Evolutionary conservation across 2,113 vertebrate species (phyloP), one percentile per base, ranked within the genome.

Genomic region (Sceloporus tristichus): DNA sequence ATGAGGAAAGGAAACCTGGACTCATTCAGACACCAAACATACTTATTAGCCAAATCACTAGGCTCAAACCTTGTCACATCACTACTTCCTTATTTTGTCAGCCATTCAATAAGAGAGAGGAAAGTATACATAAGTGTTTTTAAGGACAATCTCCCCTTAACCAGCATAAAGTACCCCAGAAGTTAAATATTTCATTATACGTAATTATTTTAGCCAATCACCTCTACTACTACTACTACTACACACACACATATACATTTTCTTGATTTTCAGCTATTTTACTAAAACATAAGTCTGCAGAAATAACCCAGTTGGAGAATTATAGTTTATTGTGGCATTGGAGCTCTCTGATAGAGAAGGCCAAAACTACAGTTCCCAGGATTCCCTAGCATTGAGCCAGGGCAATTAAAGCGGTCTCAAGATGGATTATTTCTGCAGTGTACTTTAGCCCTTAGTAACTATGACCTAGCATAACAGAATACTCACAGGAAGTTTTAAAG

Each of bases 401-500:
- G 48, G 48, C 48, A 48, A 7, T 48, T 48, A 48, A 48, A 48
- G 48, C 48, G 7, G 48, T 48, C 48, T 48, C 48, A 3, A 7
- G 7, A 5, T 48, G 48, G 7, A 48, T 48, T 48, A 48, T 48
- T 48, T 48, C 48, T 48, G 48, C 48, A 48, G 48, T 48, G 48
- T 48, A 7, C 48, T 48, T 48, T 48, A 7, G 48, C 27, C 56
- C 65, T 79, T 38, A 19, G n/a, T 68, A 42, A 92, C 88, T n/a
- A 90, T 82, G 42, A 74, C 53, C 42, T 87, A 62, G 0, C 38
- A 82, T 68, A 87, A 86, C 27, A 29, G 0, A 86, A 38, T 56
- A 70, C 82, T 5, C 71, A 65, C 84, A 27, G 59, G 84, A 80
- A 29, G 21, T 89, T 84, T 34, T 89, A 85, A 5, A 91, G 90